Evolutionary conservation across 2,113 vertebrate genomes (phyloP).

Genomic region (Psophia crepitans): DNA sequence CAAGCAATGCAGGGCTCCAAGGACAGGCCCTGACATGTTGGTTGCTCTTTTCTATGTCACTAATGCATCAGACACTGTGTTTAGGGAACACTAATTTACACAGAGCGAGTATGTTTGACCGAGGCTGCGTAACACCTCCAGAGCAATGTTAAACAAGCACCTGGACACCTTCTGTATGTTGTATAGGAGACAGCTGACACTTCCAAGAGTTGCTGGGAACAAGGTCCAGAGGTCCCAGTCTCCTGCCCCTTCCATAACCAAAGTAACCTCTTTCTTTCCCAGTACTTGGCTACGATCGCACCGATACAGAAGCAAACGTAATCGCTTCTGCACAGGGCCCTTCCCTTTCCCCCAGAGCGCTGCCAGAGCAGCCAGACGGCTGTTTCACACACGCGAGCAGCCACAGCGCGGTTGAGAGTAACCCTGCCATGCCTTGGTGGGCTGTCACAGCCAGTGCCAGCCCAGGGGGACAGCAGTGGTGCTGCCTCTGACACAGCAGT

Average conservation of each 20-base stretch:
- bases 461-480: neutral
- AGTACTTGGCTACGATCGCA: fast-evolving
- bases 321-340: fast-evolving
- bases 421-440: neutral
- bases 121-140: neutral
- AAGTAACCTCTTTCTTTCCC: neutral
- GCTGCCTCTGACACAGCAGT: neutral
- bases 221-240: neutral
- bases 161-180: neutral
- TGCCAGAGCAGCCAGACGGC: neutral
- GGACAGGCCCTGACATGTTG: neutral
- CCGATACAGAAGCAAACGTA: fast-evolving
- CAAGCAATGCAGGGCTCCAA: neutral
- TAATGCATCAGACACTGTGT: neutral
- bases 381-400: neutral
- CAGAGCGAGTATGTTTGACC: neutral
- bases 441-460: neutral
- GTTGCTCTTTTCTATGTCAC: neutral
- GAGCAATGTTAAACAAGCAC: neutral
- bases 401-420: neutral
- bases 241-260: neutral
- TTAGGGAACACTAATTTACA: neutral
- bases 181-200: neutral
- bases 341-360: neutral
- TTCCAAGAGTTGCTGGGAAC: neutral